Base-by-base conservation (phyloP, 2,888 invertebrate genomes). In the Lithophane semibrunnea region DNA sequence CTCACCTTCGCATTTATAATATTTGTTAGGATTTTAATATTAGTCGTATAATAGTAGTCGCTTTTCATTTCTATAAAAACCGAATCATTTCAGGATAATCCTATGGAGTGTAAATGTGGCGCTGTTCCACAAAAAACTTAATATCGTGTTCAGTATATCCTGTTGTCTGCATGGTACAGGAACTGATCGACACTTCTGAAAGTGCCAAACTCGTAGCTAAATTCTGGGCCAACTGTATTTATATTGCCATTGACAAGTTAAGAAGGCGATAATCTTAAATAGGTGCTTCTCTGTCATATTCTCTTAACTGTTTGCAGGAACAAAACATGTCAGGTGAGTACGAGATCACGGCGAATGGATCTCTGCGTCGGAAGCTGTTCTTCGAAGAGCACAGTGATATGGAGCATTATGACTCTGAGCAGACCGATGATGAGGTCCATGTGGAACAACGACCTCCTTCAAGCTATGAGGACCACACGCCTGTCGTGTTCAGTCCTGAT, bases 271-370 rank as follows among this genome's bases (percentile, higher is more conserved):
- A 47, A 24, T 24, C 54, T 3, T 56, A 56, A 3, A 37, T 42
- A 64, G 18, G 7, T 18, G 56, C 2, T 9, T 21, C 5, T 42
- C n/a, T 69, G n/a, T 21, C 21, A 67, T 67, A 67, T 42, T 58
- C 10, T 66, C 0, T 73, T 71, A 29, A 37, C 42, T 68, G 5
- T 68, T 86, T 83, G 18, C 91, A 96, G 96, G 96, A 96, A 69
- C 95, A 96, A 85, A 91, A 95, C 74, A 91, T 94, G 86, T 93
- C 93, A n/a, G 94, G 93, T 54, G 95, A 94, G 66, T 96, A 95
- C 89, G 96, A 95, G 89, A 93, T 95, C 60, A 96, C 96, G 47
- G 96, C 96, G 0, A 97, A 97, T 86, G 96, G 95, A 0, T 97
- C 96, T 1, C 85, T 97, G 7, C 88, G 96, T 60, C 88, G 96